A percentile compares a stretch with the other conserved stretches of the same genome.
Conservation (phyloP, 64 coral and sea anemone genomes). For the Acropora yongei region DNA sequence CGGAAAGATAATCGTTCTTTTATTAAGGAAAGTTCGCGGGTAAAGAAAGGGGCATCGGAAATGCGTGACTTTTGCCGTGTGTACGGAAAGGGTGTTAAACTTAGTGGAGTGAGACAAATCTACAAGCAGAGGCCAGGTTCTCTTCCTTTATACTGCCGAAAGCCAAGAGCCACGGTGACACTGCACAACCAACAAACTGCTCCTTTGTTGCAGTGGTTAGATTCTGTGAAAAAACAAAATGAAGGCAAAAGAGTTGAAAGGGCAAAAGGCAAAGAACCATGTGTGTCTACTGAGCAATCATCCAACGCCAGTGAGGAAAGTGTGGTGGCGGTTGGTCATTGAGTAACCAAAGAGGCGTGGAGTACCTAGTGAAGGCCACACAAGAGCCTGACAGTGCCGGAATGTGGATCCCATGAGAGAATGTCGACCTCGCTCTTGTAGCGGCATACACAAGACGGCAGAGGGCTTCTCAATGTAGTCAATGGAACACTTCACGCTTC, state of each 20-base stretch:
- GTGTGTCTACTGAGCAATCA: constrained; percentile 1
- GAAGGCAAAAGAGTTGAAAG: constrained; percentile 32
- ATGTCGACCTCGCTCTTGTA: constrained; percentile 20
- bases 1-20: constrained; percentile 52
- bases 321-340: constrained; percentile 14
- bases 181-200: constrained; percentile 39
- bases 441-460: constrained; percentile 51
- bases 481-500: constrained; percentile 48
- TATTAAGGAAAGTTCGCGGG: constrained; percentile 50
- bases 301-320: background rate
- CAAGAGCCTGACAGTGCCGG: constrained; percentile 37
- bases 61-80: constrained; percentile 32
- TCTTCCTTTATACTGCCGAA: constrained; percentile 49
- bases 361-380: constrained; percentile 13
- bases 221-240: constrained; percentile 54
- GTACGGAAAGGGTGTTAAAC: constrained; percentile 39
- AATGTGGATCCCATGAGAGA: constrained; percentile 31
- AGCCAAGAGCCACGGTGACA: constrained; percentile 38
- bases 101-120: constrained; percentile 38
- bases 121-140: constrained; percentile 52
- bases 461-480: constrained; percentile 52
- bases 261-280: constrained; percentile 11
- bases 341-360: constrained; percentile 28
- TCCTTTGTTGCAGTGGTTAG: constrained; percentile 52
- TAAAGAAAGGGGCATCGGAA: constrained; percentile 47